Conservation (phyloP, 2,113 vertebrate species). For the Glaucomys volans region DNA sequence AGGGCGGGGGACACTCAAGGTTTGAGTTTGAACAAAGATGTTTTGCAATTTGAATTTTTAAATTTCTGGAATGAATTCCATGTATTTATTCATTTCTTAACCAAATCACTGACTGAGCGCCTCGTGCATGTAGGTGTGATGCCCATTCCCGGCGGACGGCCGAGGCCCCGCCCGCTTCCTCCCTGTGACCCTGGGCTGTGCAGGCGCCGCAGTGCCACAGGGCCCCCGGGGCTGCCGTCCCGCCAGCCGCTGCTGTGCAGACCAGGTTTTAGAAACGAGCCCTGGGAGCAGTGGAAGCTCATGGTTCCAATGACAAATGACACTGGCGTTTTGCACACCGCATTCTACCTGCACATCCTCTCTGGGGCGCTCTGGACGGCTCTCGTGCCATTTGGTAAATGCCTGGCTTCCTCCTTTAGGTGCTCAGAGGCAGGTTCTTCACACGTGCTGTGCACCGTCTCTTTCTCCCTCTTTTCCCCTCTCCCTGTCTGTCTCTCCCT, state of each 20-base stretch:
- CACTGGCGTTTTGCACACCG: accelerated
- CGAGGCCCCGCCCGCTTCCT: background rate
- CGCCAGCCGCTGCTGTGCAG: accelerated
- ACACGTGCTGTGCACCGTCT: accelerated
- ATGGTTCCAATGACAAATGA: background rate
- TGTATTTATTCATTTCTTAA: background rate
- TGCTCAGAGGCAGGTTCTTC: background rate
- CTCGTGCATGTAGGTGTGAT: accelerated
- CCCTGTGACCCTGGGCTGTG: too few species aligned
- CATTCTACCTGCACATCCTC: background rate
- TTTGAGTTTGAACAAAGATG: background rate
- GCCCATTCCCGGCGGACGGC: background rate
- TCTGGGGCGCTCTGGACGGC: background rate
- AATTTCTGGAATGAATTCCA: background rate
- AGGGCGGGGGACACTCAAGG: background rate
- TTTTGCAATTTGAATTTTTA: background rate
- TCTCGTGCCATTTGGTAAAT: background rate
- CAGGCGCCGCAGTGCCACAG: too few species aligned
- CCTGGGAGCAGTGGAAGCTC: accelerated
- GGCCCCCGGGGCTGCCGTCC: background rate
- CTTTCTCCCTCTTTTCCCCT: background rate
- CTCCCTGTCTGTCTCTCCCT: too few species aligned
- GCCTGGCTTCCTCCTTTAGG: background rate
- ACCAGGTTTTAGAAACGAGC: too few species aligned
- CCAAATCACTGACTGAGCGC: background rate